Evolutionary conservation across 2,113 vertebrate species (phyloP).

Genomic region (Myrmecobius fasciatus): DNA sequence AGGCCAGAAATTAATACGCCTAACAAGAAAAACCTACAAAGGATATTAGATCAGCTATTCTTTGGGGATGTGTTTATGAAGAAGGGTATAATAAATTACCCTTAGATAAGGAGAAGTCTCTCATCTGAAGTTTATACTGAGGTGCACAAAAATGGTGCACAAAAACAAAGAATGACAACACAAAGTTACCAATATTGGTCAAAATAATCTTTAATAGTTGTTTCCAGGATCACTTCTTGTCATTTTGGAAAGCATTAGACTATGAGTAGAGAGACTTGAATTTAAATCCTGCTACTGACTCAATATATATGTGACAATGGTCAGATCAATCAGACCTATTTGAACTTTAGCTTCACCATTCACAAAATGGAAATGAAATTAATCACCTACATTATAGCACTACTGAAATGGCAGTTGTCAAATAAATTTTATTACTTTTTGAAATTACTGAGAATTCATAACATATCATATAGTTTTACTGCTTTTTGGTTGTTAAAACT

Average conservation of each 20-base stretch:
- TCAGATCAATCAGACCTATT: background rate
- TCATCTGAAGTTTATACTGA: background rate
- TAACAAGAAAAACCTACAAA: background rate
- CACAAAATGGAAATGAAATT: background rate
- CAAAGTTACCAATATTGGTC: constrained; percentile 2
- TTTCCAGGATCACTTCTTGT: background rate
- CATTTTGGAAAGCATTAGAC: background rate
- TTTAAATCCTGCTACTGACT: background rate
- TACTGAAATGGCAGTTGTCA: background rate
- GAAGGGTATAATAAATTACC: background rate
- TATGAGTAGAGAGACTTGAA: background rate
- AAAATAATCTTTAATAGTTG: constrained; percentile 2
- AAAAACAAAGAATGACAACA: background rate
- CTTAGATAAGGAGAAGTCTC: background rate
- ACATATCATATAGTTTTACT: constrained; percentile 19
- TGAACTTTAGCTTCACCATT: background rate
- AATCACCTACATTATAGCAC: background rate
- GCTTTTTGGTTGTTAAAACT: background rate
- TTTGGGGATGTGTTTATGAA: background rate
- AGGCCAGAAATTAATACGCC: background rate
- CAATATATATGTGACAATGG: background rate
- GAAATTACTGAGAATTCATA: background rate
- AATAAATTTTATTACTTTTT: constrained; percentile 20
- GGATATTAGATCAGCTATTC: background rate
- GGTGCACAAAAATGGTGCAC: background rate